These are phyloP conservation scores for Pherbina coryleti DNA, from an alignment of 2,888 invertebrate genomes.

Conservation along the genomic window DNA sequence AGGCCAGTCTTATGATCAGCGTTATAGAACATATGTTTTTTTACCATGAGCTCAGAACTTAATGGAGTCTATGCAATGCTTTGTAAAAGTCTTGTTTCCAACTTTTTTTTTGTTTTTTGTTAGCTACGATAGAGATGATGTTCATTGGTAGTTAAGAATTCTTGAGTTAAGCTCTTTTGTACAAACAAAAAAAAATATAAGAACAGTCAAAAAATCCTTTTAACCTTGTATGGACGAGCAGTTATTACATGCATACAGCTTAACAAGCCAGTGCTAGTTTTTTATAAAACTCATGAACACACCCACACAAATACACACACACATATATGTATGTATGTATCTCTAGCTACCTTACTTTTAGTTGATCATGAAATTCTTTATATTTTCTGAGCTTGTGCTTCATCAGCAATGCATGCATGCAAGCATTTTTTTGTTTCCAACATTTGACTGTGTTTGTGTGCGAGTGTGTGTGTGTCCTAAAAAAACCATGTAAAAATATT, in stretches of 20 bases:
- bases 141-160: too few species aligned
- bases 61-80: too few species aligned
- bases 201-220: slow-evolving; percentile 8
- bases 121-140: too few species aligned
- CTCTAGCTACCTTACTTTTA: slow-evolving; percentile 3
- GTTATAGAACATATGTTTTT: too few species aligned
- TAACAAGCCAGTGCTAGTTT: not conserved
- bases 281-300: not conserved
- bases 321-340: not conserved
- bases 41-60: too few species aligned
- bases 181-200: not conserved
- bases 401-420: not conserved
- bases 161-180: too few species aligned
- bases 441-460: slow-evolving; percentile 15
- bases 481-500: slow-evolving; percentile 2
- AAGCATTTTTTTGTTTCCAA: slow-evolving; percentile 4
- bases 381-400: slow-evolving; percentile 10
- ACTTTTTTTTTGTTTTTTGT: too few species aligned
- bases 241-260: not conserved
- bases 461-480: slow-evolving; percentile 24
- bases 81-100: too few species aligned
- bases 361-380: slow-evolving; percentile 23
- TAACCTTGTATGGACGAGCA: slow-evolving; percentile 38
- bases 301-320: slow-evolving; percentile 22
- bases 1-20: too few species aligned